Evolutionary conservation across 2,888 invertebrate genomes (phyloP), one percentile per base, ranked within the genome.

Genomic region (Copidosoma aretas): DNA sequence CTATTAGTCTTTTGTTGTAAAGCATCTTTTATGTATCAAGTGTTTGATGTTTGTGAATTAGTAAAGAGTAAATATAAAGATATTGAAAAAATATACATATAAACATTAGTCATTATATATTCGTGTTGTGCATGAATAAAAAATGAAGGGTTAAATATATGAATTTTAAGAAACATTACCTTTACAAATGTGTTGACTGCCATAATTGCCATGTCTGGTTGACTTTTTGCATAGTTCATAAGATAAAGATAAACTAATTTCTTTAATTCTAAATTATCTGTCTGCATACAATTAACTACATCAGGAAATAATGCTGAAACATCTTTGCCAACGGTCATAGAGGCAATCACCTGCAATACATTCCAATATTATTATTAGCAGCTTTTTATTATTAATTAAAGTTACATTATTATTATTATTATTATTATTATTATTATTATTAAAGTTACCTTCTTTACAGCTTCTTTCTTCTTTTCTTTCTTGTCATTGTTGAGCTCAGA

Each of bases 211-310:
- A 98, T 97, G 83, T 99, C 99, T 0, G 99, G 99, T 85, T 99
- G 99, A 64, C 97, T 97, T 85, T 99, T 99, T 64, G 99, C 99
- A 85, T 99, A 99, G 85, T 99, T 99, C 99, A 99, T 99, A 78
- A 99, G 86, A 83, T 99, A 99, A 62, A 99, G 87, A 84, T 99
- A 99, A 1, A 99, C 99, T 60, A 99, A 87, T 81, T 99, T 99
- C 86, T 99, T 99, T 77, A 99, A 85, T 84, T 99, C 99, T 81
- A 99, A 86, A 85, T 99, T 99, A 83, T 99, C 99, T 0, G 99
- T 99, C 86, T 99, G 99, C 98, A 99, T 99, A 84, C 99, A 99
- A 86, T 99, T 99, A 39, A 99, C 98, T 1, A 99, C 99, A 84
- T 99, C 99, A 0, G 99, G 98, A 83, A 99, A 99, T 19, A 99